phyloP scores from a whole-genome alignment of 2,113 vertebrate genomes.

The Peromyscus californicus region DNA sequence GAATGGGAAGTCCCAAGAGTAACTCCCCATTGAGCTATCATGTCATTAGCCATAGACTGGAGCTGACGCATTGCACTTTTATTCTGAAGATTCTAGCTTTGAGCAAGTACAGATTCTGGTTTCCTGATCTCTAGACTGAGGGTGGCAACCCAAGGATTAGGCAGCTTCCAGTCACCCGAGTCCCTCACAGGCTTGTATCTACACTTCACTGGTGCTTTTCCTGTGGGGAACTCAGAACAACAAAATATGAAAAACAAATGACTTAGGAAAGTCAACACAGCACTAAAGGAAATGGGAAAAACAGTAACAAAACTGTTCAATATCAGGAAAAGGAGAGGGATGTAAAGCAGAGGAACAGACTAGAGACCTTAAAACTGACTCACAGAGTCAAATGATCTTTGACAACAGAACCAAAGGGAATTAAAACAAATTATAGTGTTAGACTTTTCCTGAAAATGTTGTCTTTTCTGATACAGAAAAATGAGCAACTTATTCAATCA shows the following conservation, averaged over 20 bases:
- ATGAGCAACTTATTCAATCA: neutral
- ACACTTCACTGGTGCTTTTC: neutral
- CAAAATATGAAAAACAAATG: neutral
- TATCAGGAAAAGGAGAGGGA: neutral
- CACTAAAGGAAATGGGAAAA: neutral
- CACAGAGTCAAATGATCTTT: neutral
- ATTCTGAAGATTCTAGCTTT: neutral
- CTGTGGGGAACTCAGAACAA: neutral
- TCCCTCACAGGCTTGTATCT: neutral
- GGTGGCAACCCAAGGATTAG: neutral
- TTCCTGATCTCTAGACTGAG: neutral
- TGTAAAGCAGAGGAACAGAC: neutral
- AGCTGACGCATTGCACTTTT: neutral
- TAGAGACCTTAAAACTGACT: neutral
- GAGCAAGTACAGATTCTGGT: no score
- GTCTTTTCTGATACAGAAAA: neutral
- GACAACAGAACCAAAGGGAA: no score
- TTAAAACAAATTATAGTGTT: neutral
- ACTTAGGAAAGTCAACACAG: neutral
- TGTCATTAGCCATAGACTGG: neutral
- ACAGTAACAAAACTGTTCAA: neutral
- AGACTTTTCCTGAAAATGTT: neutral
- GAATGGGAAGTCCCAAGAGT: neutral
- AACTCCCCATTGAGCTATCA: neutral
- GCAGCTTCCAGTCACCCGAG: neutral